Percentiles rank a stretch among this genome's conserved stretches.
Conservation (phyloP, 1,140 invertebrate species). For the Pseudachorutes palmiensis region DNA sequence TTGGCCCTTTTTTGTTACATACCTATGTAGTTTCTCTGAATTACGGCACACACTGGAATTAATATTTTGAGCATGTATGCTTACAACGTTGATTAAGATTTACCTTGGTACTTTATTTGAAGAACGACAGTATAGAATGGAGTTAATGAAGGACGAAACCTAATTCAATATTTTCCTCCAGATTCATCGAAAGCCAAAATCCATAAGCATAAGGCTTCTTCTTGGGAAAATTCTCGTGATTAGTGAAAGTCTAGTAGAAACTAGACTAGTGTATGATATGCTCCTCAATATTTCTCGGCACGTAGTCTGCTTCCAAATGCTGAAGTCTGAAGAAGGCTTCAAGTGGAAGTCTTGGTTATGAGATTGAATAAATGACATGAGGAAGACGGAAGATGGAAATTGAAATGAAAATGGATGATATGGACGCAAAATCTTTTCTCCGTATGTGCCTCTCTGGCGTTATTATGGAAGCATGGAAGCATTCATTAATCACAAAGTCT, state of each 20-base stretch:
- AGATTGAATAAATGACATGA: background rate
- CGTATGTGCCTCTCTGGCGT: background rate
- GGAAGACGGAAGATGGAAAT: background rate
- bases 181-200: no score
- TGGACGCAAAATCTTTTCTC: background rate
- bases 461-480: background rate
- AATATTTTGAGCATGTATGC: no score
- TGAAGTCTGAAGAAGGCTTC: background rate
- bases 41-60: no score
- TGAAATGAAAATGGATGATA: background rate
- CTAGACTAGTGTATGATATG: no score
- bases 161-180: no score
- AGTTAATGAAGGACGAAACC: no score
- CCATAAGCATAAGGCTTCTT: no score
- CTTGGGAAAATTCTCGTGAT: background rate
- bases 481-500: constrained; percentile 16
- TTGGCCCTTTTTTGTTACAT: no score
- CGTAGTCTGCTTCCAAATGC: background rate
- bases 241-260: background rate
- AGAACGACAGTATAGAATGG: no score
- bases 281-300: constrained; percentile 1
- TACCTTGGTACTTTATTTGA: no score
- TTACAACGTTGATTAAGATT: no score
- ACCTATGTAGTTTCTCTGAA: no score
- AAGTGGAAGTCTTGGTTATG: background rate